phyloP scores from a whole-genome alignment of 2,113 vertebrate species.

The Pithys albifrons region DNA sequence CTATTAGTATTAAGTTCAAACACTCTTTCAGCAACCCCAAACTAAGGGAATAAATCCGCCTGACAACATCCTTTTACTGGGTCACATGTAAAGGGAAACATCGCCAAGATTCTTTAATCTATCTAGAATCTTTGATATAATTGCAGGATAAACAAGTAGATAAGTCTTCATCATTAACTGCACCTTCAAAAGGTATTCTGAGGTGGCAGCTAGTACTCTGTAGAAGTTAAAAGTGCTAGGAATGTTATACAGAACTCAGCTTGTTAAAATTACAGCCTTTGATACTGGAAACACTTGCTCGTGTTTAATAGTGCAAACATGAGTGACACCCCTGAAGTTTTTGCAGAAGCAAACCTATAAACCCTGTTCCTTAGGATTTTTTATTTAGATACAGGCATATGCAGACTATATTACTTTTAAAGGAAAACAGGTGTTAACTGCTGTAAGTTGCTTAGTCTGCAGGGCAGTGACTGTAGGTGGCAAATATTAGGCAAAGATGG shows the following conservation, averaged over 20 bases:
- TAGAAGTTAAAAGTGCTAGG: background rate
- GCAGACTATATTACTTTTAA: background rate
- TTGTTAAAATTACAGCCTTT: background rate
- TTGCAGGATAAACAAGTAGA: background rate
- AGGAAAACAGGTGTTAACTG: background rate
- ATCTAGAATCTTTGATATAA: background rate
- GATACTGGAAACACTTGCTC: background rate
- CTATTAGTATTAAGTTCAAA: background rate
- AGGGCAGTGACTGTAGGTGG: background rate
- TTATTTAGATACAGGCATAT: rapidly evolving
- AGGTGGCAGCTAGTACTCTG: background rate
- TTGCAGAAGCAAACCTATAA: background rate
- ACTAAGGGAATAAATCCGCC: background rate
- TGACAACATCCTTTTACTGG: slow-evolving; percentile 63
- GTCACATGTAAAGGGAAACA: background rate
- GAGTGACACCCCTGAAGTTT: background rate
- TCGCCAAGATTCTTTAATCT: background rate
- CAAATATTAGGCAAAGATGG: background rate
- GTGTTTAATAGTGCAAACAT: background rate
- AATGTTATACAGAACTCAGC: background rate
- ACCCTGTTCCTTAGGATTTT: background rate
- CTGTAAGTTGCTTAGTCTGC: background rate
- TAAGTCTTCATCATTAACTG: background rate
- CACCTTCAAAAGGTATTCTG: background rate
- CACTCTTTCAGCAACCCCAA: background rate